These are phyloP conservation scores for Caenorhabditis virilis DNA, from an alignment of 2,888 invertebrate species.

Conservation along the genomic window DNA sequence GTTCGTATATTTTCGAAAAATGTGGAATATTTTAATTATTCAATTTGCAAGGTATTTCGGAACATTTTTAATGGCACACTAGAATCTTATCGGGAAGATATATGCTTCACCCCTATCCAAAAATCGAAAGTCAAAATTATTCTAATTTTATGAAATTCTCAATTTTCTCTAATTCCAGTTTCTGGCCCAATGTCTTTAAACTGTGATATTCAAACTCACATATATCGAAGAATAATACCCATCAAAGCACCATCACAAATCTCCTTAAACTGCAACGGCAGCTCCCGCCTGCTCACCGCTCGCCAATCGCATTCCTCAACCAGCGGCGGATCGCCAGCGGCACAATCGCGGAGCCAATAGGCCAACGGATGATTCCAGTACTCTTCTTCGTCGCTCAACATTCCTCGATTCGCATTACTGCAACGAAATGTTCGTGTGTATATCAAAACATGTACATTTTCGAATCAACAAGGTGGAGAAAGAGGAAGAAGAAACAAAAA, in stretches of 20 bases:
- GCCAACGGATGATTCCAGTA: constrained; percentile 16
- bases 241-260: constrained; percentile 54
- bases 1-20: no score
- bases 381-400: constrained; percentile 1
- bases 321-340: constrained; percentile 8
- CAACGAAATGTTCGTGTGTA: background rate
- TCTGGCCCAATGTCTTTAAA: background rate
- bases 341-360: constrained; percentile 26
- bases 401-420: constrained; percentile 1
- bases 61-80: no score
- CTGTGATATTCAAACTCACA: constrained; percentile 28
- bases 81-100: background rate
- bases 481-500: background rate
- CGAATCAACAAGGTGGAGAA: background rate
- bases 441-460: background rate
- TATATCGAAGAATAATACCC: constrained; percentile 40
- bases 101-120: background rate
- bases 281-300: background rate
- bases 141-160: background rate
- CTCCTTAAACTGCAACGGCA: constrained; percentile 45
- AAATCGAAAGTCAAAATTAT: background rate
- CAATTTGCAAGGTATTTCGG: no score
- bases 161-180: no score
- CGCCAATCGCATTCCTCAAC: constrained; percentile 27
- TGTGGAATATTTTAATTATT: background rate